Evolutionary conservation across 2,113 vertebrate species (phyloP), one percentile per base, ranked within the genome.

Genomic region (Pitta sordida): DNA sequence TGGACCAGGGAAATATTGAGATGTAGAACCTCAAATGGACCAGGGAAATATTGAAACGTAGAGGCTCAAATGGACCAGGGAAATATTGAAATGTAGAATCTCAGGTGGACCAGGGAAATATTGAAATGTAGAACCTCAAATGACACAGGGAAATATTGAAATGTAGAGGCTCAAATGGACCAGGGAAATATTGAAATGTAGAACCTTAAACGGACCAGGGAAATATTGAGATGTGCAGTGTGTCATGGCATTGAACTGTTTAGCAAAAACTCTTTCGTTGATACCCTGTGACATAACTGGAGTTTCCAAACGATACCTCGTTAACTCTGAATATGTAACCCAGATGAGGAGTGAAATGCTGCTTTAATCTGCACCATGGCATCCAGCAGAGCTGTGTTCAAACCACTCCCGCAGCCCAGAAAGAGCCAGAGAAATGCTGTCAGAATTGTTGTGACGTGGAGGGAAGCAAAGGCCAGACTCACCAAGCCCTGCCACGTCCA

Each of bases 221-320:
- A 86, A 23, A 41, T 32, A 59, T 11, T 23, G 30, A 9, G 51
- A 55, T 12, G 46, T 23, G 36, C 6, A 37, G 30, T 3, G 3
- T 11, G 36, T 16, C 1, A 0, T 21, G 29, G 21, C 7, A 0
- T 2, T 53, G 34, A 76, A 46, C 34, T 63, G 7, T 37, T 75
- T 8, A 80, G 46, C 27, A 37, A 67, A n/a, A 41, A 43, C 36
- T 21, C 41, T 85, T 64, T 46, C 75, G 43, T 51, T 56, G 83
- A 37, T 34, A 43, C 4, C 70, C 90, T 64, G 41, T 18, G 58
- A 81, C 53, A 24, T 15, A 63, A 73, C 20, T 32, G 51, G 23
- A 15, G 30, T 70, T 78, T 75, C 24, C 73, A 62, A 75, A 86
- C 71, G 74, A 46, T n/a, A 15, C n/a, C 32, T 53, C 51, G 46